Base-by-base conservation (phyloP, 2,113 vertebrate species). In the Cryptotis parvus region DNA sequence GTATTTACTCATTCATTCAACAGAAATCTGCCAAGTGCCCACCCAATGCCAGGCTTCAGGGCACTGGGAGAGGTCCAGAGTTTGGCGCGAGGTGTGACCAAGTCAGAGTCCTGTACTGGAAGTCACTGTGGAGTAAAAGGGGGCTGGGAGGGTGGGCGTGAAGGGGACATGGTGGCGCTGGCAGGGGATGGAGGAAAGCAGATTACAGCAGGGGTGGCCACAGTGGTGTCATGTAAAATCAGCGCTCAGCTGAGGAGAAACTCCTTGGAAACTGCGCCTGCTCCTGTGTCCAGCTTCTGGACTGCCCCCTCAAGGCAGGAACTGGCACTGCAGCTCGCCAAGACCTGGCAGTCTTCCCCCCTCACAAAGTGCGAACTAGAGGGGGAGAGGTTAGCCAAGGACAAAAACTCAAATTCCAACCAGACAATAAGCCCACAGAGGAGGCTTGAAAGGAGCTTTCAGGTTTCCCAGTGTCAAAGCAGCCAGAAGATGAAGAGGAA, bases 1-100 rank as follows among this genome's bases (percentile, higher is more conserved):
- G 78, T 66, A 65, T 55, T 78, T 72, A 52, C 85, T 90, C 85
- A 82, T 76, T 93, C 91, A 72, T 91, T 94, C 89, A 79, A 75
- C 82, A 78, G n/a, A 93, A 91, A 63, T n/a, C 82, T 12, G 15
- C 78, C n/a, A 83, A 80, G 52, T 20, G 14, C 70, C 72, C 49
- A 39, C 55, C 65, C 87, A 89, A 80, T 37, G 55, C 58, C 73
- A 87, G 65, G 55, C 4, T 0, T n/a, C 73, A 63, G 18, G 45
- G 39, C 15, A 52, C 55, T 4, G 0, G 68, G n/a, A 92, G 29
- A 61, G 5, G 65, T 15, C 15, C 1, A 0, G 33, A 55, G 69
- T 8, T 77, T 89, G 61, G 26, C 8, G 1, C 31, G 27, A 5
- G 27, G 26, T 12, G 33, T 37, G 39, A 58, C 0, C 0, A 9